A percentile compares a stretch with the other conserved stretches of the same genome.
These are phyloP conservation scores for Sycophila sp. DNA, from an alignment of 1,140 invertebrate species.

Conservation along the genomic window DNA sequence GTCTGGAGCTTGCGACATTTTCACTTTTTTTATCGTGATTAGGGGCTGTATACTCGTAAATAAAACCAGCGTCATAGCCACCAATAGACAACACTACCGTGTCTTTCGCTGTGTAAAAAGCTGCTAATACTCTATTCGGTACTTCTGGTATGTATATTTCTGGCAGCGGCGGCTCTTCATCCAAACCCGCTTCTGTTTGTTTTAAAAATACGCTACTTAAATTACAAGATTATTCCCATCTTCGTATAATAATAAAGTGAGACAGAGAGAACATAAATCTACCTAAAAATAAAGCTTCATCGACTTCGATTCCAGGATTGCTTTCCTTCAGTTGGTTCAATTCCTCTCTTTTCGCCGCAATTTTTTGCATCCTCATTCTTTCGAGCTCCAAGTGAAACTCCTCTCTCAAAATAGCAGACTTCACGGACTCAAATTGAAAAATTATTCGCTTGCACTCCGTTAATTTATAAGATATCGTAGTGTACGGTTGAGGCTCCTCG, in stretches of 20 bases:
- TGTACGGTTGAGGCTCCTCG: constrained; percentile 55
- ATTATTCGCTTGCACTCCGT: constrained; percentile 53
- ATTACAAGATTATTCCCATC: too few relatives aligned
- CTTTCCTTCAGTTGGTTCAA: constrained; percentile 66
- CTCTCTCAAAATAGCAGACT: constrained; percentile 69
- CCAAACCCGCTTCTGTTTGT: constrained; percentile 54
- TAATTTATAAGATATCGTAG: constrained; percentile 64
- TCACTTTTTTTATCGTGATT: constrained; percentile 41
- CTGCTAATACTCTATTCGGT: constrained; percentile 67
- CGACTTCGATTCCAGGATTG: constrained; percentile 70
- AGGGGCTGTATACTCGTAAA: constrained; percentile 74
- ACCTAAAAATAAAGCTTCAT: constrained; percentile 69
- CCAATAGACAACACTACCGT: constrained; percentile 72
- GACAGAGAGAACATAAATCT: constrained; percentile 33
- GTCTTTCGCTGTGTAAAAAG: constrained; percentile 62
- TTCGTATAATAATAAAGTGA: too few relatives aligned
- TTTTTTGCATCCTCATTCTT: constrained; percentile 65
- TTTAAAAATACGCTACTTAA: not conserved
- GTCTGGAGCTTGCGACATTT: constrained; percentile 59
- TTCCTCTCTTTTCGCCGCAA: constrained; percentile 66
- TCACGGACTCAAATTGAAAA: constrained; percentile 70
- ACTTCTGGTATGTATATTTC: constrained; percentile 68
- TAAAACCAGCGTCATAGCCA: constrained; percentile 79
- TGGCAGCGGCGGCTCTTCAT: constrained; percentile 68
- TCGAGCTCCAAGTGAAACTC: constrained; percentile 58